Percentiles rank a stretch among this genome's conserved stretches.
Conservation (phyloP, 2,797 vertebrate genomes). For the Crocidura indochinensis region DNA sequence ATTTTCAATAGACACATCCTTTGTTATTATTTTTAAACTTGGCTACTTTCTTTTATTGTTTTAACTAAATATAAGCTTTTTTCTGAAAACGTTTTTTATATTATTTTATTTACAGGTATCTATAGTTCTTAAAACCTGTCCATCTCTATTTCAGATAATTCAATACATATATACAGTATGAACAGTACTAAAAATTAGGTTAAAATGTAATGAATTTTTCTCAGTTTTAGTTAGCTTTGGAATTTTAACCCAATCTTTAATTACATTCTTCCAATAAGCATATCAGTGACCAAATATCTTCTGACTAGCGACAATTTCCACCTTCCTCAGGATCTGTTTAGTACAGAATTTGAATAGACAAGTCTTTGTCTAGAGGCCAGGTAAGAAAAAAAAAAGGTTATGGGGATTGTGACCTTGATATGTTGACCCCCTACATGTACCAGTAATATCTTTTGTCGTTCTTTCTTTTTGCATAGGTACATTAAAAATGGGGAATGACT, state of each 20-base stretch:
- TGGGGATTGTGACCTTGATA: too few relatives aligned
- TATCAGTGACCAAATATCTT: too few relatives aligned
- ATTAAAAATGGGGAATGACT: too few relatives aligned
- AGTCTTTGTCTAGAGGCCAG: too few relatives aligned
- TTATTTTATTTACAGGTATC: background rate
- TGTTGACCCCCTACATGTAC: too few relatives aligned
- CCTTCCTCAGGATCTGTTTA: too few relatives aligned
- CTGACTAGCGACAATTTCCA: too few relatives aligned
- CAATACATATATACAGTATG: background rate
- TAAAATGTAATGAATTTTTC: background rate
- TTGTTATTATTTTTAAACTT: constrained; percentile 32
- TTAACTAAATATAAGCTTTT: constrained; percentile 50
- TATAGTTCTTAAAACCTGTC: background rate
- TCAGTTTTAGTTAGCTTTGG: background rate
- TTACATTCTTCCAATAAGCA: too few relatives aligned
- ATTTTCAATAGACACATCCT: background rate
- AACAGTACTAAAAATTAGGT: constrained; percentile 10
- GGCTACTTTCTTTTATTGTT: constrained; percentile 24
- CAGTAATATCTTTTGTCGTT: too few relatives aligned
- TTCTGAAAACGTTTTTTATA: constrained; percentile 33
- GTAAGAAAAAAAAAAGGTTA: too few relatives aligned
- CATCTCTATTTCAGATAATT: constrained; percentile 5
- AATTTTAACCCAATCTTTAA: constrained; percentile 6
- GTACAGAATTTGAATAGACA: too few relatives aligned
- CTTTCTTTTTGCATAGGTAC: too few relatives aligned